A percentile compares a stretch with the other conserved stretches of the same genome.
These are phyloP conservation scores for Nasonia longicornis DNA, from an alignment of 1,140 invertebrate genomes.

Conservation along the genomic window DNA sequence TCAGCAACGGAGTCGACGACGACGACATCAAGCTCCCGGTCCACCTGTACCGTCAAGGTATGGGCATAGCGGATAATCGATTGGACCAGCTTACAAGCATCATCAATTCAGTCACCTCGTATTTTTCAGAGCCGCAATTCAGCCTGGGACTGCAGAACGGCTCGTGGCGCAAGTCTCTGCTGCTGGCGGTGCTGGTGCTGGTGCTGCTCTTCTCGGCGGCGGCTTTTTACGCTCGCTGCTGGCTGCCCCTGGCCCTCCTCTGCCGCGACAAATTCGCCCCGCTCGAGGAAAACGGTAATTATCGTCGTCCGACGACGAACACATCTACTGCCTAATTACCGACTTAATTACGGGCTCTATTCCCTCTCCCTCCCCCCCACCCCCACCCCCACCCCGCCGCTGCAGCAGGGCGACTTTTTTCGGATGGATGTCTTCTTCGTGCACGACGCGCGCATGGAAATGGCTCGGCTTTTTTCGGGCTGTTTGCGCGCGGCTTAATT, in stretches of 20 bases:
- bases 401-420: neutral
- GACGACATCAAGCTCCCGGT: slow-evolving; percentile 61
- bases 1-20: slow-evolving; percentile 70
- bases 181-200: slow-evolving; percentile 60
- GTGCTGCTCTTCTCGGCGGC: slow-evolving; percentile 59
- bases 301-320: slow-evolving; percentile 36
- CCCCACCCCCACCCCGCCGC: slow-evolving; percentile 21
- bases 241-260: slow-evolving; percentile 60
- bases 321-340: slow-evolving; percentile 9
- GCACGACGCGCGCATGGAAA: neutral
- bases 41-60: slow-evolving; percentile 66
- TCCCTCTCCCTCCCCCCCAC: neutral
- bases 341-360: slow-evolving; percentile 15
- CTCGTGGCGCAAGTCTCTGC: slow-evolving; percentile 62
- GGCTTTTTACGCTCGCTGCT: slow-evolving; percentile 64
- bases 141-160: slow-evolving; percentile 59
- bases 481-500: neutral
- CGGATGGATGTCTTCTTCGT: neutral
- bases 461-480: neutral
- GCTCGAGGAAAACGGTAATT: slow-evolving; percentile 66
- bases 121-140: slow-evolving; percentile 62
- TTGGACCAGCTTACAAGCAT: too few species aligned
- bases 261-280: slow-evolving; percentile 64
- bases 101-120: neutral
- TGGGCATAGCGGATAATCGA: too few species aligned